Conservation (phyloP, 2,888 invertebrate species). For the Hecatera dysodea region DNA sequence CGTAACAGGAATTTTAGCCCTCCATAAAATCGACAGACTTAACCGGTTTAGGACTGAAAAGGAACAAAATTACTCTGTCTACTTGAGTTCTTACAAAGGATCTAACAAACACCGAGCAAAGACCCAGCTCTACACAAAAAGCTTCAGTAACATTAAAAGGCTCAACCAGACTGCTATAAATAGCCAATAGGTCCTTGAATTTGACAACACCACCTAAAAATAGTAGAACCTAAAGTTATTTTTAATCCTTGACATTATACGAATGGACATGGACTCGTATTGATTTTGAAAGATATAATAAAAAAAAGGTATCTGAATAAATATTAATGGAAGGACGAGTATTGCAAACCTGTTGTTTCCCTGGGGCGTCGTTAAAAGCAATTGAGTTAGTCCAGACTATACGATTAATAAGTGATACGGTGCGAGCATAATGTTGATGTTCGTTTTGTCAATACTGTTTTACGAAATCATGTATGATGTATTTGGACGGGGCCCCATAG, state of each 20-base stretch:
- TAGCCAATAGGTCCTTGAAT: constrained; percentile 8
- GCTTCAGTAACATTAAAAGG: neutral
- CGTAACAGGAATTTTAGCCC: neutral
- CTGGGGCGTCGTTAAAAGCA: constrained; percentile 40
- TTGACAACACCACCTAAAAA: constrained; percentile 22
- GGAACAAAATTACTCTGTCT: neutral
- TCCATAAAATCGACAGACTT: neutral
- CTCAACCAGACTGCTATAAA: neutral
- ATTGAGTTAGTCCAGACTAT: constrained; percentile 38
- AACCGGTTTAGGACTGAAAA: neutral
- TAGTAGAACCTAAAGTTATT: constrained; percentile 11
- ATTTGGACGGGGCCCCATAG: neutral
- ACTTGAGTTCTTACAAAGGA: neutral
- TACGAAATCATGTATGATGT: constrained; percentile 9
- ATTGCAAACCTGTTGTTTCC: constrained; percentile 30
- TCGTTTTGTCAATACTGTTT: constrained; percentile 14
- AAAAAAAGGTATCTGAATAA: constrained; percentile 24
- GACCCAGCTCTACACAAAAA: neutral
- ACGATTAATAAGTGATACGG: constrained; percentile 38
- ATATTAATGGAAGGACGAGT: constrained; percentile 42
- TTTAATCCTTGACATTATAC: constrained; percentile 39
- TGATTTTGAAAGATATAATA: constrained; percentile 27
- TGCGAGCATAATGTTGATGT: neutral
- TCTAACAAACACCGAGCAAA: neutral
- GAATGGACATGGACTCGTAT: constrained; percentile 10